Evolutionary conservation across 2,797 vertebrate genomes (phyloP).

Genomic region (Ctenopoma kingsleyae): DNA sequence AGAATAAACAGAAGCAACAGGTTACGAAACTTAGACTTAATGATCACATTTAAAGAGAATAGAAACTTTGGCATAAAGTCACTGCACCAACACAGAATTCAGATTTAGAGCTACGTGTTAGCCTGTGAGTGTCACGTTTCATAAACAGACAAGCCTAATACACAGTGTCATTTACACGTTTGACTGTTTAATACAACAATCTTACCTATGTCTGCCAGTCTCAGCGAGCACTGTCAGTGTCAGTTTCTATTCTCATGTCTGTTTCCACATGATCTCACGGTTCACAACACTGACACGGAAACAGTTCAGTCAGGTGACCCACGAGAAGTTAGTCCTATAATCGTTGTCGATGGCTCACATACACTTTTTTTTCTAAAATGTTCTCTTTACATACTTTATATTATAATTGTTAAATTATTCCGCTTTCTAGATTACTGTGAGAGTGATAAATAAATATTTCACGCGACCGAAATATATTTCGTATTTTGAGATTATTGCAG

Average conservation of each 20-base stretch:
- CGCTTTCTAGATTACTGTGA: no score
- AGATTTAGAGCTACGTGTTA: background rate
- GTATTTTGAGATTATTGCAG: background rate
- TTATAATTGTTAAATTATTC: background rate
- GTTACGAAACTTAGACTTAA: background rate
- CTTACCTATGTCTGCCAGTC: constrained; percentile 9
- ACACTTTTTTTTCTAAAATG: no score
- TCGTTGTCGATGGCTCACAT: background rate
- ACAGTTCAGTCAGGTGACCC: constrained; percentile 52
- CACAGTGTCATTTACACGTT: background rate
- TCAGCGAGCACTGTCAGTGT: background rate
- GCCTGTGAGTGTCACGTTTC: background rate
- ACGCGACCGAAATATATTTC: background rate
- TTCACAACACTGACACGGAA: constrained; percentile 40
- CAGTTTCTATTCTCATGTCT: constrained; percentile 51
- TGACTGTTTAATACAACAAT: background rate
- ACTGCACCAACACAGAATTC: background rate
- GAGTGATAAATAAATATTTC: no score
- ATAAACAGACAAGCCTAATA: background rate
- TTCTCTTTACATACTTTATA: background rate
- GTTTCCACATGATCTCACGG: background rate
- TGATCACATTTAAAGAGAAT: background rate
- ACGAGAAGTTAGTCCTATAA: constrained; percentile 28
- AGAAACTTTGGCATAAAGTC: background rate
- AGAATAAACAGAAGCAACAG: background rate